Base-by-base conservation (phyloP, 2,113 vertebrate species). In the Gymnogyps californianus region DNA sequence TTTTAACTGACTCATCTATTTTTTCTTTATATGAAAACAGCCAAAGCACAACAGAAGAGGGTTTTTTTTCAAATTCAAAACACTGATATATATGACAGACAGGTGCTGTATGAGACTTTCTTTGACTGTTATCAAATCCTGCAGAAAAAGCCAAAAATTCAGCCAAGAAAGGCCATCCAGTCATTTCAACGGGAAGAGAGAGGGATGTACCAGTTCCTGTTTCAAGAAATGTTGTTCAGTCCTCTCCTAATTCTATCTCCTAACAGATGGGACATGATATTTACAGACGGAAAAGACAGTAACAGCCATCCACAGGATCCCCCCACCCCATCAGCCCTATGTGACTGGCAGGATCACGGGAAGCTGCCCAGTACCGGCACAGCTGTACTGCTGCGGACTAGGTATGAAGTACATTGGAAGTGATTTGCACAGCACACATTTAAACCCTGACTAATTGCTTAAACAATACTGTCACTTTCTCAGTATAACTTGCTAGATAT, bases 331-430 rank as follows among this genome's bases (percentile, higher is more conserved):
- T 7, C 52, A n/a, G 1, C 38, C 13, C 47, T 7, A 4, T 19
- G 0, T 1, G 21, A 2, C 25, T 32, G 59, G 47, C 51, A 57
- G 82, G 69, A 12, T 25, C 10, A 7, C 12, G 14, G 82, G 46
- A 26, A 44, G 25, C 26, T 66, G 57, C 66, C 49, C 74, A 32
- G 54, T 1, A 10, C 12, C 9, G 49, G 49, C 42, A 21, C 52
- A 29, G 58, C 28, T 21, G 20, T 10, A 7, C 19, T 11, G 42
- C n/a, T n/a, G 6, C 0, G 0, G 2, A 13, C 9, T 0, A 10
- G 22, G 3, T 26, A 22, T 4, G 38, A 28, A 18, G 20, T 0
- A 26, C 61, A 17, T 1, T 18, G 64, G 24, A 52, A 69, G 44
- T 9, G 49, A 69, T 79, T 38, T 69, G 22, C 81, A 46, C 66